Evolutionary conservation across 2,113 vertebrate genomes (phyloP).

Genomic region (Edolisoma coerulescens): DNA sequence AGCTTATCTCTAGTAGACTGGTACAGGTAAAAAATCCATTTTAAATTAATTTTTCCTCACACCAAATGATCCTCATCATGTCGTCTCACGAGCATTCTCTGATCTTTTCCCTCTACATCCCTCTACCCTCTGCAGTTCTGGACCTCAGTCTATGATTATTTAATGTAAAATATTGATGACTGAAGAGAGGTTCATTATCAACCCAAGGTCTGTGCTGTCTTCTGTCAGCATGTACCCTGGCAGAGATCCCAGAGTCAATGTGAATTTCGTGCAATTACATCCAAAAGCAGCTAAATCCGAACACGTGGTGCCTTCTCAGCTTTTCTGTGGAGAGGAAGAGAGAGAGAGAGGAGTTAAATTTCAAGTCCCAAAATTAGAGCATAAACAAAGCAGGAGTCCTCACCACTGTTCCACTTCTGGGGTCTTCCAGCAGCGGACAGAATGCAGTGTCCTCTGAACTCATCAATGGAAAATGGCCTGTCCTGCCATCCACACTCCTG

Average conservation of each 20-base stretch:
- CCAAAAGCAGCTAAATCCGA: neutral
- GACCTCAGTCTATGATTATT: neutral
- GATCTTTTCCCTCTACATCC: neutral
- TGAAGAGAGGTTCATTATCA: conserved; percentile 30
- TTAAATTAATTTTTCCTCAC: neutral
- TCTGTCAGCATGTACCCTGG: conserved; percentile 39
- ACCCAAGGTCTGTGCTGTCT: conserved; percentile 11
- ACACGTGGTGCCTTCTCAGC: conserved; percentile 4
- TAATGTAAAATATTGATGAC: conserved; percentile 8
- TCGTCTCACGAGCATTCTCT: neutral
- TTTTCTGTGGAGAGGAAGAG: neutral
- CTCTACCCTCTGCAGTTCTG: neutral
- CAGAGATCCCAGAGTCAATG: conserved; percentile 1
- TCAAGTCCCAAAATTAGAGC: neutral
- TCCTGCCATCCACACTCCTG: neutral
- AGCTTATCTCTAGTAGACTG: neutral
- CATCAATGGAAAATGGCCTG: conserved; percentile 1
- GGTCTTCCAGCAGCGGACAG: neutral
- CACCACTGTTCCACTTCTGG: neutral
- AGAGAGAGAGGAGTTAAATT: neutral
- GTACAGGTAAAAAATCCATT: neutral
- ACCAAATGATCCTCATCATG: neutral
- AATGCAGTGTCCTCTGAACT: neutral
- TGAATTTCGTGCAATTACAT: neutral
- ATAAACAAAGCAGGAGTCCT: neutral